Evolutionary conservation across 2,113 vertebrate genomes (phyloP), one percentile per base, ranked within the genome.

Genomic region (Hydrochoerus hydrochaeris): DNA sequence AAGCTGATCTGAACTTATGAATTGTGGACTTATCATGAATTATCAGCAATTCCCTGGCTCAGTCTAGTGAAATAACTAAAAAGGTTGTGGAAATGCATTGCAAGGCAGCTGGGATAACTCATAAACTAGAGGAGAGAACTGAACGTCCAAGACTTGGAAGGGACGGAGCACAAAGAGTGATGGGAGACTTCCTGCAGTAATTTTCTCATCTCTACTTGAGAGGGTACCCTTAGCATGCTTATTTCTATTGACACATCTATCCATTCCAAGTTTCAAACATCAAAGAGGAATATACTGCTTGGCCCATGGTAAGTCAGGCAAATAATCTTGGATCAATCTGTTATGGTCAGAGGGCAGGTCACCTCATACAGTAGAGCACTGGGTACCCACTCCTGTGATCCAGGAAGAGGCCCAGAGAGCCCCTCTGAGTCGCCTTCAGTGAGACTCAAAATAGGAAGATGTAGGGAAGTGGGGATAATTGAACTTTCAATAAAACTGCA

Each of bases 111-210:
- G 41, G 22, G 17, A 32, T 57, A 62, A 57, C 12, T 65, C 35
- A 63, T 17, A 28, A 67, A 46, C 44, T 69, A 49, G 71, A 89
- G 54, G 49, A 30, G 75, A 69, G 44, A 87, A 81, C 41, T 57
- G 17, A 87, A 46, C 1, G 71, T 78, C 4, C 14, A 41, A 96
- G 13, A 62, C 0, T 1, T n/a, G 5, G 35, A 77, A 88, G 57
- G 3, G 16, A 58, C 20, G 69, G 67, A 77, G 91, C n/a, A 41
- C 60, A 73, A 41, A 2, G 38, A 63, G 28, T 11, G 58, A 4
- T 14, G 41, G 28, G 16, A n/a, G 1, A 52, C 19, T 35, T 10
- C 1, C 8, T 11, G 0, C 7, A n/a, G 7, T 7, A 9, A 7
- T 38, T 81, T 52, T 8, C 2, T 13, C 3, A 75, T 30, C 17